phyloP scores from a whole-genome alignment of 2,797 vertebrate genomes.

The Cyprinodon diabolis region DNA sequence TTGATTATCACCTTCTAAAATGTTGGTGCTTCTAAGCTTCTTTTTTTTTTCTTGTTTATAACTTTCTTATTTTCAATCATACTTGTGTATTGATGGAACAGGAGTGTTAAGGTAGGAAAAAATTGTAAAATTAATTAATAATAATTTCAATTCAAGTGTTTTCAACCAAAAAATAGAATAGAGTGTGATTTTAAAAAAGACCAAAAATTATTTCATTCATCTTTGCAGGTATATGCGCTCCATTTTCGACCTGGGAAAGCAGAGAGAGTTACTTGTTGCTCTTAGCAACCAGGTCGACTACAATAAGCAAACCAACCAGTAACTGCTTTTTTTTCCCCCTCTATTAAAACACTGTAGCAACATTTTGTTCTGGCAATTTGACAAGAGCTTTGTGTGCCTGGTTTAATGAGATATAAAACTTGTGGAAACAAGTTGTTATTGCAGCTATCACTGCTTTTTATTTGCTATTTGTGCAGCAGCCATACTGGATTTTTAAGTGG shows the following conservation, averaged over 20 bases:
- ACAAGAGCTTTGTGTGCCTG: neutral
- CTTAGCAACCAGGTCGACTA: neutral
- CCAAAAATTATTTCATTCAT: neutral
- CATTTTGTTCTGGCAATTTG: neutral
- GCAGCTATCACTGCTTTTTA: neutral
- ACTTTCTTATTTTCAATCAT: conserved; percentile 8
- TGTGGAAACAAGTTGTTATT: neutral
- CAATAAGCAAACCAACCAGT: neutral
- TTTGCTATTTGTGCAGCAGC: neutral
- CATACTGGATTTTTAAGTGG: neutral
- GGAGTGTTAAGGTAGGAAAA: neutral
- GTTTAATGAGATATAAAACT: neutral
- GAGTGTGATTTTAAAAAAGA: neutral
- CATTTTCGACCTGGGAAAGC: neutral
- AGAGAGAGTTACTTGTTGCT: neutral
- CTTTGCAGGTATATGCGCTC: neutral
- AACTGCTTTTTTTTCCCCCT: neutral
- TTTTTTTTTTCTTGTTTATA: neutral
- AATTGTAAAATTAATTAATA: neutral
- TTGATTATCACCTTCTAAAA: neutral
- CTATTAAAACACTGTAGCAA: neutral
- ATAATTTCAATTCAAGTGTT: neutral
- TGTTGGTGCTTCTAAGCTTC: neutral
- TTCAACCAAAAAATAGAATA: neutral
- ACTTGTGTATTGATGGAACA: neutral